Evolutionary conservation across 2,113 vertebrate species (phyloP), one percentile per base, ranked within the genome.

Genomic region (Scortum barcoo): DNA sequence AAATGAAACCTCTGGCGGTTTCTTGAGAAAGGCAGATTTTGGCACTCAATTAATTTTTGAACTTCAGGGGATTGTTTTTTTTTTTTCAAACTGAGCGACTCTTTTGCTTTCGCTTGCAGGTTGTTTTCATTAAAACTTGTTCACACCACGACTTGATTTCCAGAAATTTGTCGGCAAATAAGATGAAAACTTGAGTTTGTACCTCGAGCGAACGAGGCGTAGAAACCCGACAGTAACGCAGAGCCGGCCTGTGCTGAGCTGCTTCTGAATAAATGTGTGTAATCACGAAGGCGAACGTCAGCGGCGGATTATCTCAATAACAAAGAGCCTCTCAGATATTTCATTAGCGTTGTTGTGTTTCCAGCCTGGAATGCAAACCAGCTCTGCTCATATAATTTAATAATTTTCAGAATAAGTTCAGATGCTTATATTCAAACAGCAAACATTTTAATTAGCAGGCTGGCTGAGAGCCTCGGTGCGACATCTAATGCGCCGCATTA

Each of bases 401-500:
- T 38, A 5, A 22, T 56, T 58, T 60, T 57, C 72, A n/a, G 13
- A 33, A 48, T 40, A 40, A 61, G n/a, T 42, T 70, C 13, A 62
- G 53, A 67, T 50, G 67, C 61, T 72, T 62, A 11, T 11, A 56
- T 76, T 57, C 26, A 57, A 72, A 60, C 30, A 2, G 78, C 50
- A 80, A 80, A 81, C 67, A 66, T 78, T 88, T 84, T 63, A 85
- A 91, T 90, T 78, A 85, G 76, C 50, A 40, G 61, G 44, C 46
- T 22, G 67, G 53, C 46, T 17, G 33, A 54, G 58, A 74, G 71
- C 38, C 46, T 54, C 24, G 0, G 50, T 3, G 0, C 76, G 60
- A 36, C 54, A 1, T 82, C 36, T 53, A 33, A 57, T 12, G 24
- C 24, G 2, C 28, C 0, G 56, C 69, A 33, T 77, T 82, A 73